These are phyloP conservation scores for Pantherophis alleghaniensis DNA, from an alignment of 2,797 vertebrate genomes.

Conservation along the genomic window DNA sequence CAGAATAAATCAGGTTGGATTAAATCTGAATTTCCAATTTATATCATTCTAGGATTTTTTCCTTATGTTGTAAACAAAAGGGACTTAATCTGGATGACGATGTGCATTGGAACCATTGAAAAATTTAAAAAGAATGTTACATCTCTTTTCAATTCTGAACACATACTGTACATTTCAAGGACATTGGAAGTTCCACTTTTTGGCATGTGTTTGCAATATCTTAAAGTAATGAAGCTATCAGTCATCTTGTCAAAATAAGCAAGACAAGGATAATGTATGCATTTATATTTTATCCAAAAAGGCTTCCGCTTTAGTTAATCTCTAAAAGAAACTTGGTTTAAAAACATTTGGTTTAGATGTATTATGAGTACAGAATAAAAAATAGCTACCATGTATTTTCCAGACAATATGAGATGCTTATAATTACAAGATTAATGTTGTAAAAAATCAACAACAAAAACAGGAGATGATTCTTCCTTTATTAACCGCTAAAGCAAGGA, in stretches of 20 bases:
- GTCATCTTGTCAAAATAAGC: background rate
- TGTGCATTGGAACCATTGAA: background rate
- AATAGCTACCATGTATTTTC: too few species aligned
- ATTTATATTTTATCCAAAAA: background rate
- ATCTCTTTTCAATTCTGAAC: background rate
- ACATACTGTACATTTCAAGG: background rate
- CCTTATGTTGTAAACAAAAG: background rate
- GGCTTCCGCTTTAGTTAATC: background rate
- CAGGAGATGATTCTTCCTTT: background rate
- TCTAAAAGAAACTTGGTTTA: background rate
- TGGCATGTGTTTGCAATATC: background rate
- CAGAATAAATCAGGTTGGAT: background rate
- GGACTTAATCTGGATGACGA: background rate
- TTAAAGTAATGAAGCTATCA: background rate
- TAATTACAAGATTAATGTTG: too few species aligned
- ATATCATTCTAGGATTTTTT: background rate
- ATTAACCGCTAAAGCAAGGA: background rate
- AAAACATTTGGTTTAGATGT: background rate
- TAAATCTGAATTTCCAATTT: background rate
- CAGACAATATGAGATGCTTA: background rate
- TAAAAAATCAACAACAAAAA: background rate
- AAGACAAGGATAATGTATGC: background rate
- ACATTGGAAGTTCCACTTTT: background rate
- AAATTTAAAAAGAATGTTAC: background rate
- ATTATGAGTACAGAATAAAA: background rate